Conservation (phyloP, 2,888 invertebrate genomes). For the Eupithecia inturbata region DNA sequence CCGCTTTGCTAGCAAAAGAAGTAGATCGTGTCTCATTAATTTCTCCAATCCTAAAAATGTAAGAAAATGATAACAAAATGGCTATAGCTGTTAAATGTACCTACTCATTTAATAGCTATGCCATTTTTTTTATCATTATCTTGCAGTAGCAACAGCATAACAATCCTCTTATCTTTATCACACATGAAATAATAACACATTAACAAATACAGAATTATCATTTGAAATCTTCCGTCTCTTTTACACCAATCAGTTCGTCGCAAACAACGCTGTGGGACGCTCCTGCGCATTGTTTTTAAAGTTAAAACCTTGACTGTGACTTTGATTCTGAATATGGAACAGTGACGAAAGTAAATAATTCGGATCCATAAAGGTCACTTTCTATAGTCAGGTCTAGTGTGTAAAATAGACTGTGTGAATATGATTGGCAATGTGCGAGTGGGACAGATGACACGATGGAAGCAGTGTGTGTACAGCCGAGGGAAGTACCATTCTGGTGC, state of each 20-base stretch:
- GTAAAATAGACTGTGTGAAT: constrained; percentile 43
- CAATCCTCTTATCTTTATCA: constrained; percentile 37
- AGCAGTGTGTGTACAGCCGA: constrained; percentile 52
- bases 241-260: constrained; percentile 53
- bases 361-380: not conserved
- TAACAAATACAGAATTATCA: constrained; percentile 38
- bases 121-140: no score
- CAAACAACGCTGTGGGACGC: constrained; percentile 52
- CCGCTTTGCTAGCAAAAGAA: no score
- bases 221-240: constrained; percentile 41
- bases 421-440: constrained; percentile 68
- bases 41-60: no score
- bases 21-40: no score
- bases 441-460: constrained; percentile 64
- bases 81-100: no score
- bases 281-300: constrained; percentile 65
- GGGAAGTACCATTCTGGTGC: constrained; percentile 81
- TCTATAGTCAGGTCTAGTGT: not conserved
- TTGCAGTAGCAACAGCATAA: constrained; percentile 3
- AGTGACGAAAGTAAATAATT: constrained; percentile 51
- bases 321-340: constrained; percentile 45
- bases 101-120: no score
- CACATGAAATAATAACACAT: constrained; percentile 31
- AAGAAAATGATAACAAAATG: no score
- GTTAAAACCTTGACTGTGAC: constrained; percentile 57